Evolutionary conservation across 2,888 invertebrate species (phyloP), one percentile per base, ranked within the genome.

Genomic region (Atherix ibis): DNA sequence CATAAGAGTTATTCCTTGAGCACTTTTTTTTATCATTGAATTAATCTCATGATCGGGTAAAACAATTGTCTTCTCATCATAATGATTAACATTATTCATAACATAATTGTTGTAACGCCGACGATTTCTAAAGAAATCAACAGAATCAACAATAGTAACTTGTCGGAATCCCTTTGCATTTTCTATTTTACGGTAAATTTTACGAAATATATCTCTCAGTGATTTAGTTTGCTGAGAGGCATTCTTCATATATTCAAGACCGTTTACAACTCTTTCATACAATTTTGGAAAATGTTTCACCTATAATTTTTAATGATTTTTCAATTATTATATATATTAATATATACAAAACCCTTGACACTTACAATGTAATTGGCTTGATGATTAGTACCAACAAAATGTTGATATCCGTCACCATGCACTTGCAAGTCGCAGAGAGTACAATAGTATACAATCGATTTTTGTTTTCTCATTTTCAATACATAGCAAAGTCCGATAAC

Each of bases 111-210:
- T 6, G 13, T 39, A 41, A 10, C 32, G 19, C n/a, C 32, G 16
- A 6, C 35, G 33, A n/a, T 38, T 18, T 19, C 31, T 24, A 24
- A 22, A 26, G 18, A 41, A 41, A 28, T 41, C 39, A 12, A 32
- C 26, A 28, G 28, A 24, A 25, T 41, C 39, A 18, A 40, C 39
- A 4, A 34, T 19, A 8, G 30, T 25, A 16, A 42, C 29, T 24
- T 35, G 19, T 5, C 35, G 34, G 15, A 36, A 37, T 10, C 42
- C 42, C 22, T 40, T 38, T 10, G 31, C 35, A 24, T 38, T 40
- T 27, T 42, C 42, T 29, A 42, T 42, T 35, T 42, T 42, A 12
- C 42, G 38, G 24, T 42, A 42, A 5, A 42, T 27, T 37, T 42
- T 40, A 8, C 42, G 38, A 18, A 42, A 42, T 16, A 40, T 35